These are phyloP conservation scores for Noctilio leporinus DNA, from an alignment of 2,113 vertebrate genomes.

Conservation along the genomic window DNA sequence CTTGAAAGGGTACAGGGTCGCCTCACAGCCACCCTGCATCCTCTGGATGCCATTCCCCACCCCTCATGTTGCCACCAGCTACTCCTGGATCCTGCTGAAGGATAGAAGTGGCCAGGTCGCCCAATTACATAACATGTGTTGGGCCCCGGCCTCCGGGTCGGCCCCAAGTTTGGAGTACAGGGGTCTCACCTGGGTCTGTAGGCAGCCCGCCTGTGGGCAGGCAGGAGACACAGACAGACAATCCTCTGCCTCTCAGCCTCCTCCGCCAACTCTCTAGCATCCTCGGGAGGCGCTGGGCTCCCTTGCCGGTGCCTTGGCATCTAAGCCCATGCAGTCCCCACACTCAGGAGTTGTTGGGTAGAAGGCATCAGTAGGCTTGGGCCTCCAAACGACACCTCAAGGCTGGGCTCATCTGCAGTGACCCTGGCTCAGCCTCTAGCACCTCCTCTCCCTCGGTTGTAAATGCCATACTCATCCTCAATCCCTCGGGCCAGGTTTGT, in stretches of 20 bases:
- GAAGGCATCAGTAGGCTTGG: not conserved
- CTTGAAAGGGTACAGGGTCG: not conserved
- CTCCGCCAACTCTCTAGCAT: too few relatives aligned
- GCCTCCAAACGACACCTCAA: not conserved
- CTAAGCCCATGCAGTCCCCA: not conserved
- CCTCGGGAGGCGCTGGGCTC: accelerated
- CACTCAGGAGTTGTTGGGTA: not conserved
- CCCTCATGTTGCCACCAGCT: too few relatives aligned
- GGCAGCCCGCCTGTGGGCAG: not conserved
- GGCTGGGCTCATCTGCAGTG: not conserved
- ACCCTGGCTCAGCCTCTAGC: not conserved
- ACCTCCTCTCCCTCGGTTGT: not conserved
- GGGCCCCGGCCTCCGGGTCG: accelerated
- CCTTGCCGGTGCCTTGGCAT: not conserved
- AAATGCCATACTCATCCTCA: not conserved
- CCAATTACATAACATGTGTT: not conserved
- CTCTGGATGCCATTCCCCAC: too few relatives aligned
- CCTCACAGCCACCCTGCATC: not conserved
- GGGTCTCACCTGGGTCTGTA: not conserved
- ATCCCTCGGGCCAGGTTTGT: not conserved
- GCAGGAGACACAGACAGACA: not conserved
- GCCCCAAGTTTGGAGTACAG: too few relatives aligned
- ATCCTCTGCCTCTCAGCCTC: too few relatives aligned
- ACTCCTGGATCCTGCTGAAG: not conserved
- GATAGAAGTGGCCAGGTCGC: not conserved